Conservation (phyloP, 1,140 invertebrate species). For the Pantala flavescens region DNA sequence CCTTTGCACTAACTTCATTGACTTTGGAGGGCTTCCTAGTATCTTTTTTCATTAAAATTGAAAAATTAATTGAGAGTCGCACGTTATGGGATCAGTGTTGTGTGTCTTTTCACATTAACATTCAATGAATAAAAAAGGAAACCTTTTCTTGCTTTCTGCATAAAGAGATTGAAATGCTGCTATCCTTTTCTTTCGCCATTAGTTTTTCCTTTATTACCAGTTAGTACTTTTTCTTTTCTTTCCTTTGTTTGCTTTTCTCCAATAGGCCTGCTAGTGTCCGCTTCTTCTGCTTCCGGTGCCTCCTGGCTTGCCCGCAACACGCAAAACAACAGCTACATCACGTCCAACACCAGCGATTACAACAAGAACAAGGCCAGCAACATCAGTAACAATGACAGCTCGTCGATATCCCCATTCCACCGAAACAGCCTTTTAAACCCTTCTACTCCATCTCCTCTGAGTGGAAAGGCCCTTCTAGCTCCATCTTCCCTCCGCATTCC, state of each 20-base stretch:
- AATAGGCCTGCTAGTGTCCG: constrained; percentile 12
- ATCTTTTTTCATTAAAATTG: not conserved
- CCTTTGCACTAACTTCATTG: constrained; percentile 10
- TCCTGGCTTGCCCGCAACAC: constrained; percentile 12
- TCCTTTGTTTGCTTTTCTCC: constrained; percentile 13
- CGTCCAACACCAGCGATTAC: constrained; percentile 2
- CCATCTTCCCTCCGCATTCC: not conserved
- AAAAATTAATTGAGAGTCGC: not conserved
- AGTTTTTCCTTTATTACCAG: constrained; percentile 13
- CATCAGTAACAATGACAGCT: constrained; percentile 9
- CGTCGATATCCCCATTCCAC: not conserved
- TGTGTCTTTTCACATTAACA: not conserved
- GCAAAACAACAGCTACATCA: constrained; percentile 5
- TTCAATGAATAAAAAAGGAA: not conserved
- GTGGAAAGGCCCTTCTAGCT: not conserved
- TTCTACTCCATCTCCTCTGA: not conserved
- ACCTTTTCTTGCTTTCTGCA: not conserved
- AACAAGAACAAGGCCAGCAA: not conserved
- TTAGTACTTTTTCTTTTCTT: constrained; percentile 12
- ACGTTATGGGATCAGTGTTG: not conserved
- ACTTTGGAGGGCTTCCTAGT: not conserved
- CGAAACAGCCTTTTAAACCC: not conserved
- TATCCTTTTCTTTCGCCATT: constrained; percentile 4
- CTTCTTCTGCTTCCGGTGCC: constrained; percentile 19
- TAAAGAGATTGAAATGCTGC: constrained; percentile 1